Percentiles rank a stretch among this genome's conserved stretches.
These are phyloP conservation scores for Aix galericulata DNA, from an alignment of 2,113 vertebrate genomes.

Conservation along the genomic window DNA sequence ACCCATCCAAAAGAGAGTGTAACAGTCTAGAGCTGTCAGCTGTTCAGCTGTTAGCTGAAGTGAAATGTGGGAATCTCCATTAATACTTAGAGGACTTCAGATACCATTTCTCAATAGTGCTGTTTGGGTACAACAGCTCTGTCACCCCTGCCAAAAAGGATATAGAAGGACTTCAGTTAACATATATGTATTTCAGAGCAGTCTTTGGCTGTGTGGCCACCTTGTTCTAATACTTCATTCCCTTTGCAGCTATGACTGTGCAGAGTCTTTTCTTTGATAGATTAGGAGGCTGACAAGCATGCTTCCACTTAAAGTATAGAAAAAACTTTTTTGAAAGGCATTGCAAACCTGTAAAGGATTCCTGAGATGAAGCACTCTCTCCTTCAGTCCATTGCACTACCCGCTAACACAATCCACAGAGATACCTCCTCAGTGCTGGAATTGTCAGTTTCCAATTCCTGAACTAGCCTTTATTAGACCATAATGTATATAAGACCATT, in stretches of 20 bases:
- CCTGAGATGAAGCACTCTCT: not conserved
- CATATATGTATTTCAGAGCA: not conserved
- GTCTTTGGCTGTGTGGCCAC: not conserved
- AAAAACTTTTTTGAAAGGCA: fast-evolving
- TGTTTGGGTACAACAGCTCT: not conserved
- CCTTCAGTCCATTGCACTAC: not conserved
- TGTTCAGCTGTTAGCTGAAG: fast-evolving
- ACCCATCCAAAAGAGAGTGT: not conserved
- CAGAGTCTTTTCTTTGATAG: not conserved
- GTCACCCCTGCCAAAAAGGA: not conserved
- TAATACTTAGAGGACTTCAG: not conserved
- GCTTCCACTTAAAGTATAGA: not conserved
- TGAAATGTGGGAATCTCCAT: too few species aligned
- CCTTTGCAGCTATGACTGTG: not conserved
- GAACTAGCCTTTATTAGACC: not conserved
- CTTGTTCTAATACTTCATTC: not conserved
- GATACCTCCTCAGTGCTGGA: not conserved
- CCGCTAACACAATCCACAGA: not conserved
- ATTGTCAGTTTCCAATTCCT: not conserved
- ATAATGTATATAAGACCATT: not conserved
- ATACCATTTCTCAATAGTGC: not conserved
- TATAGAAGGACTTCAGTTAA: not conserved
- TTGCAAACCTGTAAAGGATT: not conserved
- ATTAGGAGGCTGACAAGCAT: not conserved
- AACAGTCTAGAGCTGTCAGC: not conserved